Percentiles rank a stretch among this genome's conserved stretches.
phyloP scores from a whole-genome alignment of 2,888 invertebrate genomes.

The Nymphalis urticae region DNA sequence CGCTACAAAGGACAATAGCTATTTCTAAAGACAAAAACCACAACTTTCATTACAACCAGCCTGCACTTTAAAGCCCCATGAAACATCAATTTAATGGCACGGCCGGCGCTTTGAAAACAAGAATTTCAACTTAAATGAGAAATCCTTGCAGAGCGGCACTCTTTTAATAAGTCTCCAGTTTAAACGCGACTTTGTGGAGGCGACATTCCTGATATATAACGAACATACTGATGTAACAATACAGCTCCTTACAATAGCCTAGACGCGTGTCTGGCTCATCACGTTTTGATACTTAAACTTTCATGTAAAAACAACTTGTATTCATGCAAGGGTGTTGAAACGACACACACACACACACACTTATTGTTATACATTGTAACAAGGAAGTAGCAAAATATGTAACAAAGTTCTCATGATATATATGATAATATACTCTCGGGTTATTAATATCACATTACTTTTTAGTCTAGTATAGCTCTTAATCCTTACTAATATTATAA shows the following conservation, averaged over 20 bases:
- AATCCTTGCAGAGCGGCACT: conserved; percentile 8
- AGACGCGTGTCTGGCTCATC: conserved; percentile 1
- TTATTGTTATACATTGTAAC: no score
- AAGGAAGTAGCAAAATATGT: no score
- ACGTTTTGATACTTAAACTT: neutral
- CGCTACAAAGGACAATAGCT: neutral
- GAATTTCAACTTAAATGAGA: conserved; percentile 20
- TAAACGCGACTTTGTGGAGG: conserved; percentile 13
- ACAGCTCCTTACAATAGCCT: neutral
- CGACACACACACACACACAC: no score
- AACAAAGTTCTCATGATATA: no score
- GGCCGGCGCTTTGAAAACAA: conserved; percentile 9
- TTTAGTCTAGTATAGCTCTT: no score
- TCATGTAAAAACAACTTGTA: neutral
- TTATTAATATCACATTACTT: no score
- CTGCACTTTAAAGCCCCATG: conserved; percentile 18
- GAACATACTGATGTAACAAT: conserved; percentile 1
- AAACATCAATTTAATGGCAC: conserved; percentile 19
- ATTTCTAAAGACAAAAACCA: conserved; percentile 12
- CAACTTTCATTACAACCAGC: conserved; percentile 11
- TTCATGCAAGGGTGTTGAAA: neutral
- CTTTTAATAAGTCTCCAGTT: conserved; percentile 3
- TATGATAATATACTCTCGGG: no score
- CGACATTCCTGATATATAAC: neutral
- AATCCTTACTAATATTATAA: no score